Percentiles rank a stretch among this genome's conserved stretches.
These are phyloP conservation scores for Xestia sexstrigata DNA, from an alignment of 2,888 invertebrate genomes.

Conservation along the genomic window DNA sequence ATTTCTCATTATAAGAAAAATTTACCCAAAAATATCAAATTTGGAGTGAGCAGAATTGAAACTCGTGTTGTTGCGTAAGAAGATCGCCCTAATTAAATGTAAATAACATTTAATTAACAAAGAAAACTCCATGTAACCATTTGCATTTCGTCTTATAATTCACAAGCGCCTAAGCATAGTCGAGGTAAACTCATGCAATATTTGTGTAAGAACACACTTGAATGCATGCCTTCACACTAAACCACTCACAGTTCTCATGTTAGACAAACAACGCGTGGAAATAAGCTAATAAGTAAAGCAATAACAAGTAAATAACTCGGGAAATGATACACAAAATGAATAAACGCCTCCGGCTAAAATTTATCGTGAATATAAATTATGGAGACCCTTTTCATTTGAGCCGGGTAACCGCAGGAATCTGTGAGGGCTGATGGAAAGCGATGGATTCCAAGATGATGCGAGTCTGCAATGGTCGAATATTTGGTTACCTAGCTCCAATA, in stretches of 20 bases:
- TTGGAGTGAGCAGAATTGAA: not conserved
- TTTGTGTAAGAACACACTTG: slow-evolving; percentile 12
- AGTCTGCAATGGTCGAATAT: slow-evolving; percentile 21
- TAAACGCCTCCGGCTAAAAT: slow-evolving; percentile 38
- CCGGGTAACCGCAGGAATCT: slow-evolving; percentile 13
- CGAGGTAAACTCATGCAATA: not conserved
- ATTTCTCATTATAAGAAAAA: not conserved
- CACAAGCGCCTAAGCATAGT: not conserved
- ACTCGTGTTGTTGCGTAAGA: not conserved
- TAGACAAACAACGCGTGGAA: slow-evolving; percentile 33
- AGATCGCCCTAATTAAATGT: not conserved
- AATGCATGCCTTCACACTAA: slow-evolving; percentile 4
- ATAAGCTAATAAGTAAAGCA: slow-evolving; percentile 36
- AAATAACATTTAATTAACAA: not conserved
- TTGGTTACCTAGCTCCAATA: slow-evolving; percentile 18
- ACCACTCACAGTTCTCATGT: slow-evolving; percentile 5
- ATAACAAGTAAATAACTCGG: slow-evolving; percentile 43
- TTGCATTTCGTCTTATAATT: not conserved
- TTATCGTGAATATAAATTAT: slow-evolving; percentile 52
- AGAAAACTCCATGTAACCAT: not conserved
- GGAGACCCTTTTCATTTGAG: slow-evolving; percentile 48
- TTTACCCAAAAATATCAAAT: not conserved
- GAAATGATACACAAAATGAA: slow-evolving; percentile 39
- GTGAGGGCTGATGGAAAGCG: slow-evolving; percentile 21
- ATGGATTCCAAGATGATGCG: slow-evolving; percentile 29